These are phyloP conservation scores for Ciconia nigra DNA, from an alignment of 2,797 vertebrate species.

Conservation along the genomic window DNA sequence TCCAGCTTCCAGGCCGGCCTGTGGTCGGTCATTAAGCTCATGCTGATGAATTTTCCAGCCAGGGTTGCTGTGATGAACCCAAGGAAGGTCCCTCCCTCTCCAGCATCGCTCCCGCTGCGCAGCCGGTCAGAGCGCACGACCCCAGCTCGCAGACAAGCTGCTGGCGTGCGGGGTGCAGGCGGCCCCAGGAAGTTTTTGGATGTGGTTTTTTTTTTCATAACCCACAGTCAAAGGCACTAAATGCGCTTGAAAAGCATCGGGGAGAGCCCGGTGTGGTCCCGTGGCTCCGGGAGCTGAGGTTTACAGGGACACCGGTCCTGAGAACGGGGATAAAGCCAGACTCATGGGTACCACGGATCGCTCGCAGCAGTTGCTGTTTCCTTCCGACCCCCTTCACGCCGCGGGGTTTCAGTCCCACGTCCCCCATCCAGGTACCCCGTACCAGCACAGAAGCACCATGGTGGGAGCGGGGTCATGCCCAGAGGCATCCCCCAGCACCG, in stretches of 20 bases:
- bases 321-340: not conserved
- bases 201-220: not conserved
- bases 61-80: not conserved
- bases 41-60: not conserved
- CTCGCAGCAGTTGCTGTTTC: fast-evolving
- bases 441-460: fast-evolving
- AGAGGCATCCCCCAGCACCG: fast-evolving
- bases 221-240: not conserved
- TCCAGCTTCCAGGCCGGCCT: not conserved
- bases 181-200: not conserved
- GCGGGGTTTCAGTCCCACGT: fast-evolving
- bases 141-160: fast-evolving
- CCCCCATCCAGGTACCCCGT: fast-evolving
- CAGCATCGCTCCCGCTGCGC: fast-evolving
- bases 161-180: fast-evolving
- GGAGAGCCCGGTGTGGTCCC: not conserved
- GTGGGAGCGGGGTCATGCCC: fast-evolving
- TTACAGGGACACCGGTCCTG: not conserved
- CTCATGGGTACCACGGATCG: fast-evolving
- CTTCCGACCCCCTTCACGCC: not conserved
- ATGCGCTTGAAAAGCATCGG: not conserved
- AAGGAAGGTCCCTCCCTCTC: not conserved
- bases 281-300: fast-evolving
- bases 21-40: not conserved
- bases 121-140: fast-evolving